phyloP scores from a whole-genome alignment of 2,888 invertebrate species.

The Pyrrhosoma nymphula region DNA sequence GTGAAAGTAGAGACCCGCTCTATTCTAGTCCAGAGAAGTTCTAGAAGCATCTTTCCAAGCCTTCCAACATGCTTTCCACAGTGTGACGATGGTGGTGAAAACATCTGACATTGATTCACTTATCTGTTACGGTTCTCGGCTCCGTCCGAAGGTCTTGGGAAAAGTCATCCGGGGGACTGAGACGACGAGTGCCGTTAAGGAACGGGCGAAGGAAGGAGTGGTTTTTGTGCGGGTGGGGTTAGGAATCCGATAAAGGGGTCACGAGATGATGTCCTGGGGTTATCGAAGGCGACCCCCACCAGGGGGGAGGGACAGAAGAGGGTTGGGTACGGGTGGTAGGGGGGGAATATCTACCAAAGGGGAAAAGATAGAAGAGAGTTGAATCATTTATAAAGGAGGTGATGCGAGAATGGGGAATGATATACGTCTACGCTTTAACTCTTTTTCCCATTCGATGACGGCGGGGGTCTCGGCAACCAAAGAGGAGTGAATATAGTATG shows the following conservation, averaged over 20 bases:
- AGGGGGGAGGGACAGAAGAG: not conserved
- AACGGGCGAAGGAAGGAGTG: not conserved
- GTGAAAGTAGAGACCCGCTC: too few relatives aligned
- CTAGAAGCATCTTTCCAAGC: too few relatives aligned
- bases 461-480: not conserved
- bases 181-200: not conserved
- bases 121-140: not conserved
- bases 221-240: not conserved
- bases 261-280: slow-evolving; percentile 31
- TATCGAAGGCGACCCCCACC: not conserved
- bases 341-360: not conserved
- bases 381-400: not conserved
- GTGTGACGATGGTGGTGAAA: not conserved
- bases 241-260: slow-evolving; percentile 21
- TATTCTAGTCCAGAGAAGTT: too few relatives aligned
- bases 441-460: not conserved
- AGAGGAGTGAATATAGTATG: not conserved
- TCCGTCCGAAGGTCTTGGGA: slow-evolving; percentile 9
- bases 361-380: not conserved
- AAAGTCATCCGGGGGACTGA: not conserved
- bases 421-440: not conserved
- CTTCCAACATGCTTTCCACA: too few relatives aligned
- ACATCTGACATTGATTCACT: not conserved
- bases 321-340: too few relatives aligned
- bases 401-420: not conserved